These are phyloP conservation scores for Sinocyclocheilus anophthalmus DNA, from an alignment of 2,113 vertebrate genomes.

Conservation along the genomic window DNA sequence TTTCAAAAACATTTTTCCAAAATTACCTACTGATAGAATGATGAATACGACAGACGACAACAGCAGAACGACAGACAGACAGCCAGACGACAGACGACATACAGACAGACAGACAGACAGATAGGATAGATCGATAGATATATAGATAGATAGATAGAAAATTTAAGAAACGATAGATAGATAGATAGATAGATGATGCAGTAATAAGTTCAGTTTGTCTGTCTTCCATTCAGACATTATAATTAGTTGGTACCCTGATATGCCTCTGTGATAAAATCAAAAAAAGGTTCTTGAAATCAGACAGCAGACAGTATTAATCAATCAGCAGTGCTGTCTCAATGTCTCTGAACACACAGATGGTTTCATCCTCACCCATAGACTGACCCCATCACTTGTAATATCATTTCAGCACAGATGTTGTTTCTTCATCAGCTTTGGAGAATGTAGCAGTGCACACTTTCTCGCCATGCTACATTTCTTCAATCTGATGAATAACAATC, in stretches of 20 bases:
- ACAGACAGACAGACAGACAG: no score
- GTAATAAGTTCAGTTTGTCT: no score
- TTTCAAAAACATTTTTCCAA: no score
- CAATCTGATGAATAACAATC: no score
- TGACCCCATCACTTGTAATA: no score
- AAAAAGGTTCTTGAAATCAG: background rate
- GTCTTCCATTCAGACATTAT: background rate
- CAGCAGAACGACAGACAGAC: no score
- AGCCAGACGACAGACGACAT: rapidly evolving
- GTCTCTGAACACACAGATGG: background rate
- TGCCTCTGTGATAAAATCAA: background rate
- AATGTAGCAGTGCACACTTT: no score
- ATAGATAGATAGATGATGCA: background rate
- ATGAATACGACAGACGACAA: background rate
- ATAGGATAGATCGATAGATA: background rate
- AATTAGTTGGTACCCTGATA: background rate
- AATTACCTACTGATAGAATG: no score
- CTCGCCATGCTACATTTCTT: no score
- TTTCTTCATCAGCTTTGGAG: no score
- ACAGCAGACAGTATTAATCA: background rate
- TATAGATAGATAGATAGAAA: background rate
- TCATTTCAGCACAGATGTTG: no score
- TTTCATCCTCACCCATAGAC: background rate
- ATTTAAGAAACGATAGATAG: no score
- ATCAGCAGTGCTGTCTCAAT: background rate